These are phyloP conservation scores for Calameuta idolon DNA, from an alignment of 2,888 invertebrate species.

Conservation along the genomic window DNA sequence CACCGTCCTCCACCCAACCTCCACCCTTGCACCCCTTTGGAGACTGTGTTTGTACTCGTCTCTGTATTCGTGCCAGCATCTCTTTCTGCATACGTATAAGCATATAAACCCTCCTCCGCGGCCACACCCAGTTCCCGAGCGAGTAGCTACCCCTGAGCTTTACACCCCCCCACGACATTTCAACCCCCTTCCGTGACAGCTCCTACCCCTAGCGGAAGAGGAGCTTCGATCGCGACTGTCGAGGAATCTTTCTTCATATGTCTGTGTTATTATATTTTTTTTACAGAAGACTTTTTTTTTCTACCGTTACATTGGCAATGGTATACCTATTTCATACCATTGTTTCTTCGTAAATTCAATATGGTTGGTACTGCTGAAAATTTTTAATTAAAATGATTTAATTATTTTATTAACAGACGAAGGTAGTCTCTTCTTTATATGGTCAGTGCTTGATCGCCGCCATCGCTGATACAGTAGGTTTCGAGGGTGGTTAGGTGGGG, in stretches of 20 bases:
- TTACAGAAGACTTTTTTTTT: not conserved
- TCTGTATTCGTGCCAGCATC: conserved; percentile 19
- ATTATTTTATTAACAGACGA: conserved; percentile 30
- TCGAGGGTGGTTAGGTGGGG: conserved; percentile 15
- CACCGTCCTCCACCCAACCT: not conserved
- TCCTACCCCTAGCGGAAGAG: not conserved
- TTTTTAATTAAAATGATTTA: conserved; percentile 13
- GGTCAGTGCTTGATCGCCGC: conserved; percentile 42
- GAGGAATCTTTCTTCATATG: not conserved
- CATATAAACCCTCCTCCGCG: conserved; percentile 56
- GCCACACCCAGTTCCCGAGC: conserved; percentile 27
- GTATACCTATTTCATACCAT: not conserved
- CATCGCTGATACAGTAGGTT: conserved; percentile 39
- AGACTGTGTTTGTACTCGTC: not conserved
- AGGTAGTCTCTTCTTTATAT: conserved; percentile 32
- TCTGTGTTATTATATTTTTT: not conserved
- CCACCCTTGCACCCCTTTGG: not conserved
- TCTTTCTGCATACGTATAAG: conserved; percentile 55
- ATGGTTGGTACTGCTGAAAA: not conserved
- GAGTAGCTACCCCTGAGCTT: conserved; percentile 1
- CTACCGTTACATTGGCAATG: not conserved
- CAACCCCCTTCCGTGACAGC: conserved; percentile 3
- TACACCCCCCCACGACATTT: conserved; percentile 1
- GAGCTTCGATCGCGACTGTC: not conserved
- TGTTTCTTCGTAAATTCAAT: not conserved